These are phyloP conservation scores for Sinhomidia bicolor DNA, from an alignment of 2,888 invertebrate genomes.

Conservation along the genomic window DNA sequence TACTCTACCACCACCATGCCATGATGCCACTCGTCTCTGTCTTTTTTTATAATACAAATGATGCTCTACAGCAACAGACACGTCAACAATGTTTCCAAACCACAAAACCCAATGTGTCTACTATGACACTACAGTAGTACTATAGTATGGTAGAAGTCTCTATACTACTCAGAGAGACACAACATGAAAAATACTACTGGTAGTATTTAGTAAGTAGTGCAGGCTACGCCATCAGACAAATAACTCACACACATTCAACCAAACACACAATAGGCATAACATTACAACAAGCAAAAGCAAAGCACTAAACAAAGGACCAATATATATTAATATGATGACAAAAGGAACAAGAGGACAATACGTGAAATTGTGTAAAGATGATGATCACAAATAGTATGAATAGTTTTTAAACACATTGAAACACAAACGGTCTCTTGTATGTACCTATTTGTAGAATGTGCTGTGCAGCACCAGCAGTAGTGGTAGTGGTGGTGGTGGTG, in stretches of 20 bases:
- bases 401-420: not conserved
- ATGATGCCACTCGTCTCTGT: not conserved
- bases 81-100: not conserved
- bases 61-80: not conserved
- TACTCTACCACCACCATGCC: no score
- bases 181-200: not conserved
- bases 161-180: not conserved
- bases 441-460: not conserved
- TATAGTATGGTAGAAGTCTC: not conserved
- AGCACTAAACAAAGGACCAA: not conserved
- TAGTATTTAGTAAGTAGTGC: not conserved
- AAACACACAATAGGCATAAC: not conserved
- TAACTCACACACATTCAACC: not conserved
- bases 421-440: not conserved
- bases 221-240: not conserved
- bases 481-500: no score
- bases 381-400: constrained; percentile 43
- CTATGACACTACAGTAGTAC: constrained; percentile 8
- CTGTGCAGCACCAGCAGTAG: not conserved
- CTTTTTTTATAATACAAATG: not conserved
- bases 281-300: not conserved
- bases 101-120: not conserved
- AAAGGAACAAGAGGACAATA: constrained; percentile 50
- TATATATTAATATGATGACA: constrained; percentile 43
- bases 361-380: constrained; percentile 63